These are phyloP conservation scores for Tenualosa thibaudeaui DNA, from an alignment of 2,797 vertebrate genomes.

Conservation along the genomic window DNA sequence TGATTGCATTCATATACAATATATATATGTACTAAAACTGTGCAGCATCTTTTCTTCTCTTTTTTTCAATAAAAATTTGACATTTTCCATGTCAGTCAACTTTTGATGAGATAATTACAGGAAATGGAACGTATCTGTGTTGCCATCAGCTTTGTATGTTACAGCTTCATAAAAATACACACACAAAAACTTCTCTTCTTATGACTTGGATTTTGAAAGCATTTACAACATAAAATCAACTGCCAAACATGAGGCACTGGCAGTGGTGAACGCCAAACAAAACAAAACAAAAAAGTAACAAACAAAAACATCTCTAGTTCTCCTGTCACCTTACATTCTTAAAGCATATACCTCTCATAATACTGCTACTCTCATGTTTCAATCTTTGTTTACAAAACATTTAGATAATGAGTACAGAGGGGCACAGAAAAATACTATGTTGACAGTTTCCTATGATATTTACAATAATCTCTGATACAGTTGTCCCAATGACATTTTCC, in stretches of 20 bases:
- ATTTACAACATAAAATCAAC: conserved; percentile 18
- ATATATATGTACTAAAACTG: conserved; percentile 25
- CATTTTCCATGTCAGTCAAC: conserved; percentile 20
- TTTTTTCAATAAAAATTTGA: conserved; percentile 18
- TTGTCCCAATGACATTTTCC: background rate
- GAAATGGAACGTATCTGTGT: conserved; percentile 19
- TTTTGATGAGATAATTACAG: conserved; percentile 14
- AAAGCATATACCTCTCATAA: background rate
- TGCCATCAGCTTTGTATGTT: conserved; percentile 20
- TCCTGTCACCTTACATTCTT: conserved; percentile 46
- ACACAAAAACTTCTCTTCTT: conserved; percentile 7
- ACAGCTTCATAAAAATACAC: conserved; percentile 23
- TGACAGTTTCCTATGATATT: background rate
- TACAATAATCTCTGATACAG: conserved; percentile 5
- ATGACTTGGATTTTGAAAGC: conserved; percentile 10
- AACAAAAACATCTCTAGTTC: conserved; percentile 19
- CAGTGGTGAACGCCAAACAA: conserved; percentile 23
- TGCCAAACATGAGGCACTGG: conserved; percentile 19
- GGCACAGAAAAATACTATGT: background rate
- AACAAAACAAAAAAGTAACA: background rate
- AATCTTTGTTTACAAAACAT: background rate
- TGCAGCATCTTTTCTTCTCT: conserved; percentile 7
- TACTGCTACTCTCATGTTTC: background rate
- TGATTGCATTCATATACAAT: conserved; percentile 24
- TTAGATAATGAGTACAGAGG: background rate